Evolutionary conservation across 2,888 invertebrate species (phyloP), one percentile per base, ranked within the genome.

Genomic region (Leptarthrus brevirostris): DNA sequence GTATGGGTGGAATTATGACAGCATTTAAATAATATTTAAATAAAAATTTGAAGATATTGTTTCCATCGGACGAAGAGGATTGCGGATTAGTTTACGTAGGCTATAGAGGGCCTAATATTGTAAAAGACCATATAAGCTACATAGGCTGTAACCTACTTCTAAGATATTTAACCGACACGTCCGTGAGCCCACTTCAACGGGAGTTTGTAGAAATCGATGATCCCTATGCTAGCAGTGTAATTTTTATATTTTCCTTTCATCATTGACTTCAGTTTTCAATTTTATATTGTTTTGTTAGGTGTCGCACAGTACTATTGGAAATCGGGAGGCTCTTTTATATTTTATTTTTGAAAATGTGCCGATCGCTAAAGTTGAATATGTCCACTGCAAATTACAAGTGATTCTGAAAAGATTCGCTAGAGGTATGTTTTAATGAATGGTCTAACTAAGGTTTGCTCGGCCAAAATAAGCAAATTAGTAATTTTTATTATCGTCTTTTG

Each of bases 81-180:
- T 91, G 92, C 83, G 95, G 95, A 8, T 87, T 94, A 82, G 92
- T 93, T 71, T 83, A 88, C 75, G 88, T 92, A 74, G 93, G 90
- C 0, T 96, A 94, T 93, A 87, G 94, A 76, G 95, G 95, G 2
- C 94, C 96, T 0, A 53, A 82, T 18, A 81, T 87, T 18, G 88
- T 89, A 0, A 82, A 82, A 0, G 87, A 91, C 70, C 82, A 90
- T 75, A 88, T 87, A 78, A 87, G 88, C 70, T 82, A 92, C 76
- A 88, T 88, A 2, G 92, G 90, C 4, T 89, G 91, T 77, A 88
- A 89, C 34, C 85, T 94, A 12, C 83, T 95, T 44, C 85, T 94
- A 78, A 92, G 93, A 75, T 96, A 96, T 84, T 85, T 97, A 73
- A 93, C 93, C 10, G 93, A 95, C 79, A 93, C 93, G n/a, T 90